phyloP scores from a whole-genome alignment of 92 coral and sea anemone genomes.

The Heliopora coerulea region DNA sequence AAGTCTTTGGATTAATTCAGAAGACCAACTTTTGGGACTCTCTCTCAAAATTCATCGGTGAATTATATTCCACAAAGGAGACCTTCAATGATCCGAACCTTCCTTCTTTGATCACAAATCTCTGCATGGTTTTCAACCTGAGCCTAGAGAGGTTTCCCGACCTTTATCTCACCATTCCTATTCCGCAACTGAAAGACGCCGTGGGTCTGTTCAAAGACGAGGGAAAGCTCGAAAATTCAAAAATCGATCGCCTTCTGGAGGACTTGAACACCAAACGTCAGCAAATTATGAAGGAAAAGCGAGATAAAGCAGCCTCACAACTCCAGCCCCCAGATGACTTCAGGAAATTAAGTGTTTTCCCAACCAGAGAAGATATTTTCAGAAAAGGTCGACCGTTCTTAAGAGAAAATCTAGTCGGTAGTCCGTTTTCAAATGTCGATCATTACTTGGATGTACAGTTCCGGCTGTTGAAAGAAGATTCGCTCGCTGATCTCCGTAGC shows the following conservation, averaged over 20 bases:
- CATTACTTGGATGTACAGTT: slow-evolving; percentile 93
- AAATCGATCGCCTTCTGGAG: slow-evolving; percentile 12
- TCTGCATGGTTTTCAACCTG: slow-evolving; percentile 9
- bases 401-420: slow-evolving; percentile 67
- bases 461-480: slow-evolving; percentile 81
- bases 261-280: slow-evolving; percentile 51
- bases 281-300: slow-evolving; percentile 43
- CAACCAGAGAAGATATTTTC: slow-evolving; percentile 63
- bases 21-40: slow-evolving; percentile 7
- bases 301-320: slow-evolving; percentile 16
- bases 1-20: slow-evolving; percentile 13
- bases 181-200: slow-evolving; percentile 56
- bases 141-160: slow-evolving; percentile 16
- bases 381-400: slow-evolving; percentile 63
- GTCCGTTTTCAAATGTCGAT: slow-evolving; percentile 57
- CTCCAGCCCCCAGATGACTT: slow-evolving; percentile 76
- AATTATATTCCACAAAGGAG: background rate
- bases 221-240: slow-evolving; percentile 14
- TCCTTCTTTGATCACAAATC: slow-evolving; percentile 6
- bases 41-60: slow-evolving; percentile 10
- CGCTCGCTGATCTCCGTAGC: slow-evolving; percentile 63
- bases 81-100: background rate
- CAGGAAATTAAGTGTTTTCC: slow-evolving; percentile 62
- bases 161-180: slow-evolving; percentile 47
- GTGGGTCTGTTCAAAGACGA: slow-evolving; percentile 29